A percentile compares a stretch with the other conserved stretches of the same genome.
Evolutionary conservation across 2,888 invertebrate genomes (phyloP).

Genomic region (Conomelus anceps): DNA sequence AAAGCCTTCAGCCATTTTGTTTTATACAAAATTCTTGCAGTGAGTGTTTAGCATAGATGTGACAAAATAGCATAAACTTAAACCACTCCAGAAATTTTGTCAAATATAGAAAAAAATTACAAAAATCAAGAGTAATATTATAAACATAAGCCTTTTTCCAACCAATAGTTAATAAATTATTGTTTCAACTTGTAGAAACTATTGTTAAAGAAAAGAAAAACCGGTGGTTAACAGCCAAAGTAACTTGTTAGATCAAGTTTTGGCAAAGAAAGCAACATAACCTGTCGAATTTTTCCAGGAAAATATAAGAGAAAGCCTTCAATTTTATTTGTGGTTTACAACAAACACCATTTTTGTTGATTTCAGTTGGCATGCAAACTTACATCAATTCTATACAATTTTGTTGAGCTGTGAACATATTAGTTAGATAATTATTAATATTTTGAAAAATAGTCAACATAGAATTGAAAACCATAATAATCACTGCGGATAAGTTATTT

Average conservation of each 20-base stretch:
- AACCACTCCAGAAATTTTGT: not conserved
- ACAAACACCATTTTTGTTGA: not conserved
- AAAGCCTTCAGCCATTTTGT: not conserved
- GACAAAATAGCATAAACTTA: not conserved
- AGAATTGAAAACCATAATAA: constrained; percentile 21
- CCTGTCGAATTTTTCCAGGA: not conserved
- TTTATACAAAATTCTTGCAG: not conserved
- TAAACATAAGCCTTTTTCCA: not conserved
- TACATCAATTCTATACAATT: not conserved
- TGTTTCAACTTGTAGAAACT: not conserved
- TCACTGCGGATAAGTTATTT: constrained; percentile 18
- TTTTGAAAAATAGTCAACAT: constrained; percentile 9
- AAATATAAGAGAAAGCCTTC: not conserved
- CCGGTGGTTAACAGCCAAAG: not conserved
- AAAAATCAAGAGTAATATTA: not conserved
- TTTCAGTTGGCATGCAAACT: not conserved
- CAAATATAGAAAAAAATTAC: not conserved
- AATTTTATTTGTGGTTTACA: not conserved
- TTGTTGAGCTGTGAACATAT: not conserved
- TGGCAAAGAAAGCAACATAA: not conserved
- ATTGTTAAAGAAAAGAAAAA: not conserved
- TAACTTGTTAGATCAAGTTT: not conserved
- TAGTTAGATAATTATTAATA: not conserved
- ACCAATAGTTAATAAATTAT: too few relatives aligned
- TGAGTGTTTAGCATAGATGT: not conserved